Percentiles rank a stretch among this genome's conserved stretches.
These are phyloP conservation scores for Acheta domesticus DNA, from an alignment of 2,888 invertebrate species.

Conservation along the genomic window DNA sequence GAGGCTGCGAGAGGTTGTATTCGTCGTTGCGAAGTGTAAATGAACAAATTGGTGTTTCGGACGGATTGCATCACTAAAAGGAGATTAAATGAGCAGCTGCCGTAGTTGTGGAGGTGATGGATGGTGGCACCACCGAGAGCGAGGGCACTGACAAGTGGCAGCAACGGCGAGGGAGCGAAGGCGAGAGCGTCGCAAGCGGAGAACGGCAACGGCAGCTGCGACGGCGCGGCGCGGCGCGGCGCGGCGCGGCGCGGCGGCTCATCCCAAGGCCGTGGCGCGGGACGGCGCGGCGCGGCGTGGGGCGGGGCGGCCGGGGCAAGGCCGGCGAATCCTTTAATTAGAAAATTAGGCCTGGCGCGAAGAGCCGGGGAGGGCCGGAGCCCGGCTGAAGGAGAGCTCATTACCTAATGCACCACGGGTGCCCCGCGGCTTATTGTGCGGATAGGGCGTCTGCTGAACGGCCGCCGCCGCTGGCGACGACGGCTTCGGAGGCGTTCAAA, in stretches of 20 bases:
- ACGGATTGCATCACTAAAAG: no score
- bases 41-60: no score
- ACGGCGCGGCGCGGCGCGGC: neutral
- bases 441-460: neutral
- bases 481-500: no score
- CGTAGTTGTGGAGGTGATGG: neutral
- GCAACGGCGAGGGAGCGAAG: neutral
- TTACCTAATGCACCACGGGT: constrained; percentile 8
- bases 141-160: no score
- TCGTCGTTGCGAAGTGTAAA: no score
- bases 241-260: no score
- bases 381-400: neutral
- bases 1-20: no score
- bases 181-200: neutral
- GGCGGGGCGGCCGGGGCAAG: neutral
- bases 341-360: constrained; percentile 18
- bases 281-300: no score
- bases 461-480: neutral
- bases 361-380: neutral
- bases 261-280: neutral
- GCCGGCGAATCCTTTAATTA: constrained; percentile 18
- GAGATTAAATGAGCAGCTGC: no score
- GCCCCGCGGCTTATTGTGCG: constrained; percentile 18
- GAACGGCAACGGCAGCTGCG: neutral
- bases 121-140: neutral